Base-by-base conservation (phyloP, 2,888 invertebrate genomes). In the Hybos culiciformis region DNA sequence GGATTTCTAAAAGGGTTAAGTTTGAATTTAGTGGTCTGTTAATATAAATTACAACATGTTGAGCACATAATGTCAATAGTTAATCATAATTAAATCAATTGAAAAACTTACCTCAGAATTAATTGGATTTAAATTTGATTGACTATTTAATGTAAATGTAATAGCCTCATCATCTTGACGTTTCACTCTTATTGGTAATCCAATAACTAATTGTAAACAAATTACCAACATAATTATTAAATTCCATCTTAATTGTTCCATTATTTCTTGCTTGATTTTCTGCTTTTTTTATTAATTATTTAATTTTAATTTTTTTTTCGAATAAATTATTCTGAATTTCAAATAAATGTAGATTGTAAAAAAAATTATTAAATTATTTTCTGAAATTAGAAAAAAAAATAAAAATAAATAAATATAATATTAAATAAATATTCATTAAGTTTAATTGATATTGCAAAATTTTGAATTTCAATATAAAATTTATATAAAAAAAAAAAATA, bases 81-180 rank as follows among this genome's bases (percentile, higher is more conserved):
- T n/a, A n/a, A n/a, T n/a, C n/a, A n/a, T n/a, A n/a, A n/a, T n/a
- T n/a, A n/a, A n/a, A n/a, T n/a, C n/a, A n/a, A 29, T 29, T 18
- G 54, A 48, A 44, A 48, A 56, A 41, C 46, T 60, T 65, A 65
- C 65, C 66, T 64, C 62, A 44, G 58, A 54, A 47, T 64, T 62
- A 42, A 62, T 58, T 40, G 66, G 65, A 52, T 62, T 65, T 45
- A 65, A 47, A 37, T 62, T 61, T 14, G 19, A 19, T 32, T 17
- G 7, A 32, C 17, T 32, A 14, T 17, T 14, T 32, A 32, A 32
- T 9, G 32, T 32, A 17, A 32, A 17, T 32, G 15, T 15, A 17
- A 17, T 15, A 17, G 15, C 32, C 14, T 19, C 9, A 36, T 9
- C 55, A 37, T 56, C 51, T 34, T 62, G 58, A 42, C 62, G 55